Conservation (phyloP, 1,140 invertebrate genomes). For the Conopomorpha cramerella region DNA sequence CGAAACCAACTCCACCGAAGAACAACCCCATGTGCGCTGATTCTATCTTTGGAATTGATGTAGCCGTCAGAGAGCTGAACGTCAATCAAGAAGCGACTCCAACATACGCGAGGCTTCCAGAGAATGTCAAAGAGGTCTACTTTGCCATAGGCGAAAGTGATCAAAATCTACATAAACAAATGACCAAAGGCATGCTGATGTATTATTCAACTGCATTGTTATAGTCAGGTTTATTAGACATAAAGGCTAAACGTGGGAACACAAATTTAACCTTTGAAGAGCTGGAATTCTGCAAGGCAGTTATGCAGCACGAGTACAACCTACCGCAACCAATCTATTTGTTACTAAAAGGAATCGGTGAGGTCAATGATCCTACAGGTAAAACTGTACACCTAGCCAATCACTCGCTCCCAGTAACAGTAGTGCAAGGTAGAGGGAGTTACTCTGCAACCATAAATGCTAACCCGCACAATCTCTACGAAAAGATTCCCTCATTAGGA, state of each 20-base stretch:
- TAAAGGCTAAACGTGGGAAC: not conserved
- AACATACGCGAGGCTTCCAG: slow-evolving; percentile 2
- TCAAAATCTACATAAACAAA: slow-evolving; percentile 7
- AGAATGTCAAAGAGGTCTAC: slow-evolving; percentile 8
- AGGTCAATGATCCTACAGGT: not conserved
- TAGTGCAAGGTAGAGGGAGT: not conserved
- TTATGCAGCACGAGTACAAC: not conserved
- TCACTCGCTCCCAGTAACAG: not conserved
- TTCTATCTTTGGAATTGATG: slow-evolving; percentile 6
- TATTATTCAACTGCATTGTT: too few relatives aligned
- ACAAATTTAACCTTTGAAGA: not conserved
- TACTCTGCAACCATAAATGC: not conserved
- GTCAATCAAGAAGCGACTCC: slow-evolving; percentile 6
- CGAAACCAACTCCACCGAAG: slow-evolving; percentile 6
- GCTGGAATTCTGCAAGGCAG: not conserved
- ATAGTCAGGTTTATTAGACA: not conserved
- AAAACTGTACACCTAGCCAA: not conserved
- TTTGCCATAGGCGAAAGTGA: slow-evolving; percentile 5
- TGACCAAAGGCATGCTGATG: slow-evolving; percentile 9
- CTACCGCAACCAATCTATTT: not conserved
- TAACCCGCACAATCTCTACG: not conserved
- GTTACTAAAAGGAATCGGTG: not conserved
- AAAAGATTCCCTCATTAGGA: not conserved
- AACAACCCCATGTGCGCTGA: slow-evolving; percentile 7
- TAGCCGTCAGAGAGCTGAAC: slow-evolving; percentile 5